These are phyloP conservation scores for Periophthalmus magnuspinnatus DNA, from an alignment of 2,797 vertebrate genomes.

Conservation along the genomic window DNA sequence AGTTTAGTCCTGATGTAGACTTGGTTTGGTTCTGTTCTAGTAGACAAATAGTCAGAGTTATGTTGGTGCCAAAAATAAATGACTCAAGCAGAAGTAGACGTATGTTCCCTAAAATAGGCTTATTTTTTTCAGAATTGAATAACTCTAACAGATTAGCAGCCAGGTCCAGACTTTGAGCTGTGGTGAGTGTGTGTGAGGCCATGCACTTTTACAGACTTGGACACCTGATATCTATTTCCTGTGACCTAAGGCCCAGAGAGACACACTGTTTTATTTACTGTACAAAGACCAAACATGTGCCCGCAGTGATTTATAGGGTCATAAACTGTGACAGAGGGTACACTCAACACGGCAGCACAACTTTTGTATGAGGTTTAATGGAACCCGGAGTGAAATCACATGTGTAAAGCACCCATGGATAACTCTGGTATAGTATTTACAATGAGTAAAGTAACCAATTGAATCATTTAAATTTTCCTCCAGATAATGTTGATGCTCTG, in stretches of 20 bases:
- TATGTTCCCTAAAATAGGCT: no score
- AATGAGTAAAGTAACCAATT: neutral
- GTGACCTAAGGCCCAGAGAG: slow-evolving; percentile 9
- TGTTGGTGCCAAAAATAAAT: no score
- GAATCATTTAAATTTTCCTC: neutral
- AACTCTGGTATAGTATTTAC: slow-evolving; percentile 1
- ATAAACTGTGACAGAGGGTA: slow-evolving; percentile 14
- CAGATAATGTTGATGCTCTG: neutral
- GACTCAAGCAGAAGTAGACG: no score
- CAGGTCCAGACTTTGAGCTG: slow-evolving; percentile 6
- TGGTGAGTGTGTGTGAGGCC: slow-evolving; percentile 19
- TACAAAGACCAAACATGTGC: neutral
- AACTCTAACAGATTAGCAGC: neutral
- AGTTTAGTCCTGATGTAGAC: neutral
- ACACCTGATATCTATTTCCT: slow-evolving; percentile 23
- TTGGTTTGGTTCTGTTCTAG: no score
- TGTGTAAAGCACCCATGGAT: slow-evolving; percentile 2
- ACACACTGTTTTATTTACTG: slow-evolving; percentile 20
- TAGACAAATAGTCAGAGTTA: no score
- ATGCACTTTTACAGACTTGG: slow-evolving; percentile 7
- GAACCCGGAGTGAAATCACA: slow-evolving; percentile 12
- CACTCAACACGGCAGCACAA: slow-evolving; percentile 12
- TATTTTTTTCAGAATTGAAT: neutral
- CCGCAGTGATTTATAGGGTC: slow-evolving; percentile 17
- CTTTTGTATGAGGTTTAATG: neutral